A percentile compares a stretch with the other conserved stretches of the same genome.
These are phyloP conservation scores for Macrosiphum euphorbiae DNA, from an alignment of 2,888 invertebrate species.

Conservation along the genomic window DNA sequence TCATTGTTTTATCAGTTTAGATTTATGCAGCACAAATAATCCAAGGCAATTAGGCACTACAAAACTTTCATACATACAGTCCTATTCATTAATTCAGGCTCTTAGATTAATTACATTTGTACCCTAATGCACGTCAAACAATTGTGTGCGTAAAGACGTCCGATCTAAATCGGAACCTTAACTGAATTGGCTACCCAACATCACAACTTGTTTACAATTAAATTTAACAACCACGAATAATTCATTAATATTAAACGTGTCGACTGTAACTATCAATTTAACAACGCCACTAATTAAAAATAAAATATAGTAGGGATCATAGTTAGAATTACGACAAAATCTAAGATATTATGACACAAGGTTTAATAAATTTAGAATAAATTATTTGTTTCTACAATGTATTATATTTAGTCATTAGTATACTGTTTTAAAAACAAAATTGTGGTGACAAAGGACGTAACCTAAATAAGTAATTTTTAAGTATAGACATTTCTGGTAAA, in stretches of 20 bases:
- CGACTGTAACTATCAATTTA: background rate
- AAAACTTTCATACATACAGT: background rate
- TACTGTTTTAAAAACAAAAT: background rate
- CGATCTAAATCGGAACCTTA: background rate
- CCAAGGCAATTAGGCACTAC: background rate
- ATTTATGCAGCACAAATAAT: background rate
- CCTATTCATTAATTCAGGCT: background rate
- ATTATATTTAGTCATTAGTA: background rate
- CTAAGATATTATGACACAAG: background rate
- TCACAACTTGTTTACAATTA: background rate
- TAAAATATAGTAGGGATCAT: background rate
- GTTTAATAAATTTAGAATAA: background rate
- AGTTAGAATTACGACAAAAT: background rate
- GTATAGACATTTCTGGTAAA: background rate
- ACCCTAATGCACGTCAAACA: background rate
- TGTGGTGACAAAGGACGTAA: background rate
- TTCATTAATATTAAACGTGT: background rate
- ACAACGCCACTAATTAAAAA: background rate
- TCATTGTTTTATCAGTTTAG: background rate
- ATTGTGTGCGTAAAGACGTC: background rate
- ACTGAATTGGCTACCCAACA: background rate
- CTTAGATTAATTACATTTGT: conserved; percentile 31
- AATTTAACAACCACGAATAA: background rate
- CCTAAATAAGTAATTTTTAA: background rate
- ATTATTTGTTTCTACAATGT: background rate